Evolutionary conservation across 2,888 invertebrate species (phyloP), one percentile per base, ranked within the genome.

Genomic region (Atrina japonica): DNA sequence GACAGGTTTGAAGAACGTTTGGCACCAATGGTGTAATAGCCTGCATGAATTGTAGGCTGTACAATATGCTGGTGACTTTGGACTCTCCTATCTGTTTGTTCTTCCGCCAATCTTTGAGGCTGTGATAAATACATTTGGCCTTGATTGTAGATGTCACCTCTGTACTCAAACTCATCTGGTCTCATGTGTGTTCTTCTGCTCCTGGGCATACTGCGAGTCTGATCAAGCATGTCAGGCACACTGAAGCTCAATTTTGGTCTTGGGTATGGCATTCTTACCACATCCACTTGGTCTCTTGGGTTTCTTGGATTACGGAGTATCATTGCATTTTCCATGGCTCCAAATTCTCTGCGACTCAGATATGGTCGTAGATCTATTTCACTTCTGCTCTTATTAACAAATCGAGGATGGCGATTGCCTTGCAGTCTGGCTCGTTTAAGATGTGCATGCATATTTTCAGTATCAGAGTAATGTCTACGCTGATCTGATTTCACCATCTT

Each of bases 251-350:
- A 25, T 29, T 30, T 45, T 23, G 56, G 65, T n/a, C 56, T 18
- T 6, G 65, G 47, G 18, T 43, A 16, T 3, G 59, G 45, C 2
- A 43, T 21, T 1, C 56, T 55, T 45, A 66, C 21, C 59, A 75
- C 52, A 35, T 67, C 70, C 35, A 69, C 66, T 18, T 58, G 40
- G 16, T 65, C 27, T 11, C 60, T 58, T 27, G 76, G 70, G 56
- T 73, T 69, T 61, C 75, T 74, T 58, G 73, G 73, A 41, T 76
- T 47, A 3, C 43, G 27, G 9, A 27, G 30, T 27, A 43, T 45
- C 14, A 21, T 49, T 5, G 49, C 21, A 23, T 49, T 49, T 6
- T 18, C 21, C 23, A 18, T 11, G 1, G 23, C 18, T 14, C 49
- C 3, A 49, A n/a, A 49, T 29, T 47, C 60, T 47, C 29, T 18